These are phyloP conservation scores for Tetramorium parvispinum DNA, from an alignment of 1,140 invertebrate species.

Conservation along the genomic window DNA sequence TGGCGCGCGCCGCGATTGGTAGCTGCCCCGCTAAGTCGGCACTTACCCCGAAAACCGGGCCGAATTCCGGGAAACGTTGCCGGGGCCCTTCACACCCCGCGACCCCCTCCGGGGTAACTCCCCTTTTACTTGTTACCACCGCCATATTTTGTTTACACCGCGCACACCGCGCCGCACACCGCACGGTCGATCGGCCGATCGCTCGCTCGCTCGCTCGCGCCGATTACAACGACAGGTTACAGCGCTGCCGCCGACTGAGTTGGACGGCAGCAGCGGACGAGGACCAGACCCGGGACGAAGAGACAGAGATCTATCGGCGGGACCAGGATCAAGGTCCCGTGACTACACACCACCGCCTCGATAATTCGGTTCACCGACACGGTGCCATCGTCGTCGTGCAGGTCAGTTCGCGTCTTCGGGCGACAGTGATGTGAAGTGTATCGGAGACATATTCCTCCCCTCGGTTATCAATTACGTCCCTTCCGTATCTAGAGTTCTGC, in stretches of 20 bases:
- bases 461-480: background rate
- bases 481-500: background rate
- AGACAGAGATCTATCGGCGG: constrained; percentile 35
- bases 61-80: constrained; percentile 63
- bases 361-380: background rate
- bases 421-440: constrained; percentile 21
- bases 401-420: constrained; percentile 43
- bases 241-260: constrained; percentile 55
- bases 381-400: constrained; percentile 40
- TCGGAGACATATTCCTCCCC: background rate
- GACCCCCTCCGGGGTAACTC: constrained; percentile 30
- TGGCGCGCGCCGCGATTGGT: constrained; percentile 55
- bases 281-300: constrained; percentile 50
- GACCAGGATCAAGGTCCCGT: constrained; percentile 33
- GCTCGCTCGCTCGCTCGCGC: constrained; percentile 45
- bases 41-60: constrained; percentile 65
- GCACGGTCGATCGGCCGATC: constrained; percentile 13
- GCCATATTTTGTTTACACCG: constrained; percentile 58
- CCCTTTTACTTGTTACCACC: constrained; percentile 26
- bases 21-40: background rate
- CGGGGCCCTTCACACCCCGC: constrained; percentile 25
- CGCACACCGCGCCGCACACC: constrained; percentile 47
- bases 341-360: background rate
- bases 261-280: constrained; percentile 55
- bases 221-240: constrained; percentile 53